A percentile compares a stretch with the other conserved stretches of the same genome.
Evolutionary conservation across 2,797 vertebrate genomes (phyloP).

Genomic region (Tokudaia tokunoshimensis): DNA sequence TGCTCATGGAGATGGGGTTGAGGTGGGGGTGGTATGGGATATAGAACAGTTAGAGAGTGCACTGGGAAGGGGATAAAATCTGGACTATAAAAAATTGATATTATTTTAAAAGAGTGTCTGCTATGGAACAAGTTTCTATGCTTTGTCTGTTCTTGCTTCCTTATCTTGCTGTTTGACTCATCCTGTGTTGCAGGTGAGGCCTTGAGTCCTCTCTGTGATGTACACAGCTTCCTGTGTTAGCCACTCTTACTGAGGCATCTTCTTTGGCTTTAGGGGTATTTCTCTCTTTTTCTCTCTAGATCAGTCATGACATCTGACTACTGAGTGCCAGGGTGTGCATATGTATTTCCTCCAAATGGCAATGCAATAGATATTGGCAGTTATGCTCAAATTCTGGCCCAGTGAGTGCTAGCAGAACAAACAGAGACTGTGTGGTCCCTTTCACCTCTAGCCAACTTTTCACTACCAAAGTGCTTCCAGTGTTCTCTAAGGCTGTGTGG

Average conservation of each 20-base stretch:
- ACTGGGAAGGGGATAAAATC: no score
- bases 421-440: background rate
- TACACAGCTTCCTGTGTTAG: background rate
- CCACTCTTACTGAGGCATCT: no score
- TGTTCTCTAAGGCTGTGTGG: background rate
- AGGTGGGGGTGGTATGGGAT: no score
- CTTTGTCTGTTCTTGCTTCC: background rate
- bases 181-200: background rate
- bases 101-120: background rate
- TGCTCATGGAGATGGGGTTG: no score
- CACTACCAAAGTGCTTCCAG: background rate
- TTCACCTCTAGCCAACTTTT: background rate
- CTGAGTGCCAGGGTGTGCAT: background rate
- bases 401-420: background rate
- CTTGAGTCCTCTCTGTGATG: background rate
- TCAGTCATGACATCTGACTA: background rate
- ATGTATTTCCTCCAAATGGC: background rate
- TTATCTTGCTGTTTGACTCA: background rate
- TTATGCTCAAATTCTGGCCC: background rate
- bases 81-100: no score
- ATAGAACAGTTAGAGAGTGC: no score
- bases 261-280: background rate
- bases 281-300: background rate
- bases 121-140: background rate
- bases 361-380: background rate